These are phyloP conservation scores for Gastrophryne carolinensis DNA, from an alignment of 2,797 vertebrate species.

Conservation along the genomic window DNA sequence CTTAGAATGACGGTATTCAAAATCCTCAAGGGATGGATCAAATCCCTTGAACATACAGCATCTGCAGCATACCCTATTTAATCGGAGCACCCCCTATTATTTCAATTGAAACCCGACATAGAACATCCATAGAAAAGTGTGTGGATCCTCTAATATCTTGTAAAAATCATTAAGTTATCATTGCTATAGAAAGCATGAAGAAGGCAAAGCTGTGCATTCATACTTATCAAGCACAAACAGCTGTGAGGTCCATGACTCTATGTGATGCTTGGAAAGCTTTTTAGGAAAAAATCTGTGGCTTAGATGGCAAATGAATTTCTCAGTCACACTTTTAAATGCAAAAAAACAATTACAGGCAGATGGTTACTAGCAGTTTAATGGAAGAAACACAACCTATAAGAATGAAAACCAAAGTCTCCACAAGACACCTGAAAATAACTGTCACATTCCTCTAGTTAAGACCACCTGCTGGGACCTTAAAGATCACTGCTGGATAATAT, in stretches of 20 bases:
- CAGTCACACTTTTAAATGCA: constrained; percentile 22
- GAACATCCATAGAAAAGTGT: not conserved
- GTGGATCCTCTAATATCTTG: not conserved
- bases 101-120: too few relatives aligned
- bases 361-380: constrained; percentile 26
- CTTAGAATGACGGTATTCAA: too few relatives aligned
- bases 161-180: not conserved
- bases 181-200: constrained; percentile 1
- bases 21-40: too few relatives aligned
- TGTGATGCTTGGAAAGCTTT: constrained; percentile 20
- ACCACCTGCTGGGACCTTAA: not conserved
- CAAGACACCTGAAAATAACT: not conserved
- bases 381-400: constrained; percentile 24
- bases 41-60: too few relatives aligned
- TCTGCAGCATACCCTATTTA: too few relatives aligned
- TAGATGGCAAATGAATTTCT: constrained; percentile 30
- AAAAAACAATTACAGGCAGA: constrained; percentile 41
- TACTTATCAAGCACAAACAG: constrained; percentile 32
- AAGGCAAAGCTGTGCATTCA: constrained; percentile 20
- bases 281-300: constrained; percentile 37
- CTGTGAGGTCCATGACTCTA: constrained; percentile 28
- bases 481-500: not conserved
- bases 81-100: too few relatives aligned
- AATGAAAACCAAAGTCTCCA: constrained; percentile 1
- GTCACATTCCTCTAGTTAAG: not conserved